A percentile compares a stretch with the other conserved stretches of the same genome.
Conservation (phyloP, 2,797 vertebrate genomes). For the Oceanodroma leucorhoa region DNA sequence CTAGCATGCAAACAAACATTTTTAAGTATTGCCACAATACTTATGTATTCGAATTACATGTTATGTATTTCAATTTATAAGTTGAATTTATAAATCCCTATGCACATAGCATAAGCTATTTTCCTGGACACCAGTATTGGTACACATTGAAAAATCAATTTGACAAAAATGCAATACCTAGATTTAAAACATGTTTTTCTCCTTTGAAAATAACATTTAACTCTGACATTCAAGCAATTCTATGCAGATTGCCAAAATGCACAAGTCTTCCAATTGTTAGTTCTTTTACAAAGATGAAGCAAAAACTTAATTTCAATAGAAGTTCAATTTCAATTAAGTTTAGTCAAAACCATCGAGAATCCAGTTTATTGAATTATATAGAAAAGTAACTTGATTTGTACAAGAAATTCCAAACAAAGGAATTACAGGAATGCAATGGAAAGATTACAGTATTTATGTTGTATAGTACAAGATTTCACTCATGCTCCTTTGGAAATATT, state of each 20-base stretch:
- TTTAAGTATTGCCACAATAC: background rate
- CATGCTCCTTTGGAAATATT: background rate
- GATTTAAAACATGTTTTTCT: background rate
- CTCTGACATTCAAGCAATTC: background rate
- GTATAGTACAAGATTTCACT: background rate
- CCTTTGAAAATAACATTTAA: background rate
- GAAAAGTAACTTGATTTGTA: background rate
- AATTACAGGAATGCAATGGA: background rate
- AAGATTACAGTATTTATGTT: background rate
- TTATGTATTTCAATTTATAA: background rate
- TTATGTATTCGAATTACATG: background rate
- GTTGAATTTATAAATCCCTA: background rate
- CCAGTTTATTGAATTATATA: background rate
- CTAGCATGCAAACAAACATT: constrained; percentile 65
- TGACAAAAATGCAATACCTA: background rate
- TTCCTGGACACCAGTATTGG: background rate
- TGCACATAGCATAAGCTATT: background rate
- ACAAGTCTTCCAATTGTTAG: background rate
- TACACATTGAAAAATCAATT: background rate
- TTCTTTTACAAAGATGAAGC: background rate
- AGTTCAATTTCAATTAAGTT: background rate
- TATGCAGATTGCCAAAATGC: background rate
- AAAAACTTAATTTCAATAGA: background rate
- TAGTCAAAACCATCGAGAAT: background rate
- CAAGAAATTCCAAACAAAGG: background rate